Evolutionary conservation across 2,113 vertebrate genomes (phyloP), one percentile per base, ranked within the genome.

Genomic region (Oncorhynchus nerka): DNA sequence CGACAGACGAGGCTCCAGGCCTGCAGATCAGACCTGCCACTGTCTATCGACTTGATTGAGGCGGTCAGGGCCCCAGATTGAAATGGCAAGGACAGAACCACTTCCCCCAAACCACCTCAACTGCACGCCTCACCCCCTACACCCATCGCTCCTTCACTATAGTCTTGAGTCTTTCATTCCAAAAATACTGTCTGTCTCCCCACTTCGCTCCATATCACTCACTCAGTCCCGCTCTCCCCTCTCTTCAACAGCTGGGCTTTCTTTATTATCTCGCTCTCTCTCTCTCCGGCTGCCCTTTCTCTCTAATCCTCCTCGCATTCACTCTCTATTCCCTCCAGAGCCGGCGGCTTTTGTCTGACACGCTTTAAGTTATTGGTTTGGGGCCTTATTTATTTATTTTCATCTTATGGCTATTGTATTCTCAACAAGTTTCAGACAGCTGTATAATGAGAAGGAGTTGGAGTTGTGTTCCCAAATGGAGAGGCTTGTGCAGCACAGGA

Each of bases 221-320:
- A 57, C 57, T 80, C 77, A 76, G 57, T 64, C 51, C 70, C 61
- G 34, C 76, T 15, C 79, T 76, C 67, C 66, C 79, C 73, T 81
- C 84, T 79, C 90, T 83, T 88, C 79, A 92, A 89, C 90, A 91
- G 88, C 90, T 92, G 90, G 82, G 89, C 80, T 87, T 78, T 84
- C 87, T 87, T 87, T 90, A 88, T 83, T 86, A 80, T 84, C 82
- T 79, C 81, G 69, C 80, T 70, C 77, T 32, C 79, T 28, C 28
- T 28, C 79, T 84, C 84, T 80, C 80, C 75, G 77, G 83, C 87
- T 92, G 89, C 86, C 91, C 90, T 92, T 92, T 92, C 84, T 83
- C 81, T 87, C 86, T 91, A 92, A 92, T 92, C 90, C 89, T 85
- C 89, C 85, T 90, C 86, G 88, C 84, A 88, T 89, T 81, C 81